Conservation (phyloP, 2,888 invertebrate species). For the Agrilus cyanescens region DNA sequence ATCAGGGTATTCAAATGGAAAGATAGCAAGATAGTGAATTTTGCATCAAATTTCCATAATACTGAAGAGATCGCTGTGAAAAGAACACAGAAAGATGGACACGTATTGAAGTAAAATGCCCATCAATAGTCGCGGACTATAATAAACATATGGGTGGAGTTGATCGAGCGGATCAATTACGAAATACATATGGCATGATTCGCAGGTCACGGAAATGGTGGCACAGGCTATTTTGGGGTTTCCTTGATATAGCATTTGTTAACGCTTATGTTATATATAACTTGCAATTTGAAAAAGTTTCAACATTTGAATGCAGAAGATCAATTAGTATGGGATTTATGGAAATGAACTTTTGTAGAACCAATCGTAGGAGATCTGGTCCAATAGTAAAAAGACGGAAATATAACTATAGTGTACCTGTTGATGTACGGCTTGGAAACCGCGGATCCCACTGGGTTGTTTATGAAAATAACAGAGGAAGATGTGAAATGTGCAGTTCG, state of each 20-base stretch:
- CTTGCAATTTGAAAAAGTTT: not conserved
- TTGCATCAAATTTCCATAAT: conserved; percentile 2
- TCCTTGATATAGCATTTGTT: conserved; percentile 18
- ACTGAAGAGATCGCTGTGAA: conserved; percentile 1
- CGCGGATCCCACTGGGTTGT: conserved; percentile 1
- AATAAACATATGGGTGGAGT: no score
- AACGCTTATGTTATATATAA: conserved; percentile 11
- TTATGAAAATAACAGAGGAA: conserved; percentile 1
- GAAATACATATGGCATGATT: conserved; percentile 1
- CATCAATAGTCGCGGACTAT: conserved; percentile 13
- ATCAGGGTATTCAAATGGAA: conserved; percentile 2
- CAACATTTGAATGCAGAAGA: not conserved
- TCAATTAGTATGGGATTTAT: not conserved
- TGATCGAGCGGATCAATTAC: conserved; percentile 12
- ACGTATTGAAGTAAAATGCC: conserved; percentile 6
- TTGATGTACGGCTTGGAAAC: conserved; percentile 4
- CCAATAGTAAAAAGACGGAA: conserved; percentile 1
- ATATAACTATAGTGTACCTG: conserved; percentile 2
- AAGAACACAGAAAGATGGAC: conserved; percentile 2
- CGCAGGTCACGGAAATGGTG: conserved; percentile 19
- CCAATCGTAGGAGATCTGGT: not conserved
- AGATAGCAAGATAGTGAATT: conserved; percentile 3
- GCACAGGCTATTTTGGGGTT: conserved; percentile 19
- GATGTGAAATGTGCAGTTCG: conserved; percentile 5
- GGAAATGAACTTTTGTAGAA: no score